A percentile compares a stretch with the other conserved stretches of the same genome.
Evolutionary conservation across 2,797 vertebrate species (phyloP).

Genomic region (Meda fulgida): DNA sequence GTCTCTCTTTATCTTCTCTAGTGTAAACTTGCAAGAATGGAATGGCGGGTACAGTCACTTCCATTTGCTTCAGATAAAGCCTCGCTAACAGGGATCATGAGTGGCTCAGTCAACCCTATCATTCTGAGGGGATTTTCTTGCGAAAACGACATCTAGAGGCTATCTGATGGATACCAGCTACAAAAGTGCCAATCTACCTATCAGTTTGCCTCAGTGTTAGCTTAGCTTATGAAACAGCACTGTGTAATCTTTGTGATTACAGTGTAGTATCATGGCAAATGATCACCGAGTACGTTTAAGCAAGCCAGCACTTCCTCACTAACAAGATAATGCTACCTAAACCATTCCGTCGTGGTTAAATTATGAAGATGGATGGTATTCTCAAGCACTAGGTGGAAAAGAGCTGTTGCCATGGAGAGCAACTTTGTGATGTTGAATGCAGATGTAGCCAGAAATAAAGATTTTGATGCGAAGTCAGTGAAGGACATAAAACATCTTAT

Average conservation of each 20-base stretch:
- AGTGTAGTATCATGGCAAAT: conserved; percentile 45
- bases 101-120: conserved; percentile 24
- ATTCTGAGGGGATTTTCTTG: conserved; percentile 20
- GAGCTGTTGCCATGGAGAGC: conserved; percentile 62
- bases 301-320: conserved; percentile 51
- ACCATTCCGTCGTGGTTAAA: conserved; percentile 54
- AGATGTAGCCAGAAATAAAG: conserved; percentile 55
- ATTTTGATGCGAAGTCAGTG: conserved; percentile 54
- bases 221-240: conserved; percentile 40
- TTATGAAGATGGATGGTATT: conserved; percentile 61
- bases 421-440: conserved; percentile 51
- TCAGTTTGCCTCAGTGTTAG: conserved; percentile 6
- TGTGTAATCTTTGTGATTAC: conserved; percentile 53
- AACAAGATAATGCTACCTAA: conserved; percentile 59
- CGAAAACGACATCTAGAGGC: conserved; percentile 30
- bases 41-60: conserved; percentile 45
- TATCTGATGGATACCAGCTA: conserved; percentile 32
- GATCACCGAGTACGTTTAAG: conserved; percentile 41
- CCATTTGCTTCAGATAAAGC: conserved; percentile 54
- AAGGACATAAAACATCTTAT: conserved; percentile 29
- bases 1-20: conserved; percentile 49
- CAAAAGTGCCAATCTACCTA: conserved; percentile 9
- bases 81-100: conserved; percentile 21
- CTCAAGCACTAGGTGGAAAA: conserved; percentile 43
- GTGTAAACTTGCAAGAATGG: conserved; percentile 57